Conservation (phyloP, 1,140 invertebrate species). For the Calliopsis andreniformis region DNA sequence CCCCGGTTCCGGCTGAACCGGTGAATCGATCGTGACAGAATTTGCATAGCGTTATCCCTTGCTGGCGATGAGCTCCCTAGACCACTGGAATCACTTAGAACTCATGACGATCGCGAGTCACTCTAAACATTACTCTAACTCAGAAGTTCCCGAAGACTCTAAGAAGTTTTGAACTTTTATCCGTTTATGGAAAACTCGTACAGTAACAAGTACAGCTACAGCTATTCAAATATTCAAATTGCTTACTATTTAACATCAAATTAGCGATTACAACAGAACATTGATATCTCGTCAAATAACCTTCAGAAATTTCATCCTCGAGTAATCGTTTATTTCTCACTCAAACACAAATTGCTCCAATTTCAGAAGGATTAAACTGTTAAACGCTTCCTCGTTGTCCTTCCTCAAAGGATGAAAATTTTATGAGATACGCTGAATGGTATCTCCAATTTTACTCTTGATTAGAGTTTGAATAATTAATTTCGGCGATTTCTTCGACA, state of each 20-base stretch:
- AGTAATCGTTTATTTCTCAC: background rate
- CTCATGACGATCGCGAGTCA: no score
- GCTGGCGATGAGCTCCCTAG: background rate
- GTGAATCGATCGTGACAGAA: constrained; percentile 47
- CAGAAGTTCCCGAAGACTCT: background rate
- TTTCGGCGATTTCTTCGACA: constrained; percentile 22
- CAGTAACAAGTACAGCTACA: no score
- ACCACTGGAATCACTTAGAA: no score
- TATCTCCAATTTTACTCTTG: background rate
- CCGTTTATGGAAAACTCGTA: no score
- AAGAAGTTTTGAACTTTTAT: background rate
- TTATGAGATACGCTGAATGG: no score
- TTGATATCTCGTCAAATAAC: background rate
- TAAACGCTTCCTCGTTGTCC: no score
- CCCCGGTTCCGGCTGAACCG: constrained; percentile 26
- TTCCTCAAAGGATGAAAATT: background rate
- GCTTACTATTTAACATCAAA: no score
- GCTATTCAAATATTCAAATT: no score
- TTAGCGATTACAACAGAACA: no score
- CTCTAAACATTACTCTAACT: no score
- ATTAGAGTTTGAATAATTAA: constrained; percentile 35
- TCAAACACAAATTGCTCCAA: background rate
- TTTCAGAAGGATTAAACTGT: background rate
- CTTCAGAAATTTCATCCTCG: background rate
- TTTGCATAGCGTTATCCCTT: constrained; percentile 36